A percentile compares a stretch with the other conserved stretches of the same genome.
phyloP scores from a whole-genome alignment of 2,888 invertebrate genomes.

The Imbricaverruca yamaguchii region DNA sequence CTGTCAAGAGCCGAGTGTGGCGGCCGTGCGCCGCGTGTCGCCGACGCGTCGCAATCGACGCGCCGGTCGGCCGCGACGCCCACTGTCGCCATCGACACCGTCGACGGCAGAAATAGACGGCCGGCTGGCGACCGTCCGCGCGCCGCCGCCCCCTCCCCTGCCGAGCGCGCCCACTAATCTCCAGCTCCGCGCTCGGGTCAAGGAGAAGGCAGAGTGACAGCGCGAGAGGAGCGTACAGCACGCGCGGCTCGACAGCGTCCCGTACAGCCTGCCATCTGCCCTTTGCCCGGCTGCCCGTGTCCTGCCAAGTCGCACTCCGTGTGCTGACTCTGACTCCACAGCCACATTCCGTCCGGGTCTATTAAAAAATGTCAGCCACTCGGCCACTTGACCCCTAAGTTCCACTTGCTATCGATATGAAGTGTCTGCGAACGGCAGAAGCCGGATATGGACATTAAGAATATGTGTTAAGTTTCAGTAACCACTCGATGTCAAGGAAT shows the following conservation, averaged over 20 bases:
- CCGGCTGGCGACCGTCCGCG: not conserved
- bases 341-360: not conserved
- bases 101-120: not conserved
- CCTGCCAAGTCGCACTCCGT: not conserved
- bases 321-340: not conserved
- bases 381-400: no score
- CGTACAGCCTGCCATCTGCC: not conserved
- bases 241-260: not conserved
- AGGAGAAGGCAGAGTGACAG: constrained; percentile 10
- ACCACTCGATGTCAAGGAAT: no score
- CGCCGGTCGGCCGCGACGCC: not conserved
- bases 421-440: no score
- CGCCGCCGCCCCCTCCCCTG: not conserved
- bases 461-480: no score
- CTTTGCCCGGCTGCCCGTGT: not conserved
- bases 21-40: not conserved
- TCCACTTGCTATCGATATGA: no score
- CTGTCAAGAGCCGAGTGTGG: not conserved
- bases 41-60: not conserved
- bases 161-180: not conserved
- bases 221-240: not conserved
- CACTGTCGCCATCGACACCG: not conserved
- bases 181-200: not conserved
- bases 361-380: no score
- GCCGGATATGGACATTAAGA: no score